Evolutionary conservation across 2,888 invertebrate species (phyloP).

Genomic region (Dicyrtomina minuta): DNA sequence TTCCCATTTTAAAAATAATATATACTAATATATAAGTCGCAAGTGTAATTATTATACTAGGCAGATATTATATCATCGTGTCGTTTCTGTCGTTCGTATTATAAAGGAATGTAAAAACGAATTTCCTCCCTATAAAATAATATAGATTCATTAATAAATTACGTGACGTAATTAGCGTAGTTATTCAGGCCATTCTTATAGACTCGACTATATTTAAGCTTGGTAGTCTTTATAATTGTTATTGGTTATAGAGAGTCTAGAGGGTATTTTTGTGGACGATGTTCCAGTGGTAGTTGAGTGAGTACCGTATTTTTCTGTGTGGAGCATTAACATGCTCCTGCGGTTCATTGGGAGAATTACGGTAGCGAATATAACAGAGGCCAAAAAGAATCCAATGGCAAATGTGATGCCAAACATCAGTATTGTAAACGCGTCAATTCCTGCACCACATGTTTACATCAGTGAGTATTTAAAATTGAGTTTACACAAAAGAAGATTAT

Average conservation of each 20-base stretch:
- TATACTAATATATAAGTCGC: no score
- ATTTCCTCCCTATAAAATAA: no score
- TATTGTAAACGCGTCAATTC: neutral
- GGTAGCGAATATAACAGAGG: neutral
- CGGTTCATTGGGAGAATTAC: slow-evolving; percentile 2
- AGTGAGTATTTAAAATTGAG: neutral
- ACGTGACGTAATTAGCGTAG: no score
- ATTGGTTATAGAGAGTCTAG: slow-evolving; percentile 11
- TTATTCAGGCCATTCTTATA: no score
- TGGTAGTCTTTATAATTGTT: slow-evolving; percentile 18
- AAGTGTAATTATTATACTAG: no score
- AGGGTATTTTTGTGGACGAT: neutral
- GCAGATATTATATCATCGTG: no score
- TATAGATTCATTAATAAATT: no score
- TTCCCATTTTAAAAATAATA: no score
- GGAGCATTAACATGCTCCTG: neutral
- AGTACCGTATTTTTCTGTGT: neutral
- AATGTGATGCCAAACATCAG: neutral
- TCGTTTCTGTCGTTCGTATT: no score
- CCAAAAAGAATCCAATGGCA: neutral
- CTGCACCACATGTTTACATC: neutral
- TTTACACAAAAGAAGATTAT: no score
- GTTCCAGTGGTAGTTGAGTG: neutral
- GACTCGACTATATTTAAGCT: no score
- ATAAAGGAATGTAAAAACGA: no score